Conservation (phyloP, 1,140 invertebrate species). For the Galleria mellonella region DNA sequence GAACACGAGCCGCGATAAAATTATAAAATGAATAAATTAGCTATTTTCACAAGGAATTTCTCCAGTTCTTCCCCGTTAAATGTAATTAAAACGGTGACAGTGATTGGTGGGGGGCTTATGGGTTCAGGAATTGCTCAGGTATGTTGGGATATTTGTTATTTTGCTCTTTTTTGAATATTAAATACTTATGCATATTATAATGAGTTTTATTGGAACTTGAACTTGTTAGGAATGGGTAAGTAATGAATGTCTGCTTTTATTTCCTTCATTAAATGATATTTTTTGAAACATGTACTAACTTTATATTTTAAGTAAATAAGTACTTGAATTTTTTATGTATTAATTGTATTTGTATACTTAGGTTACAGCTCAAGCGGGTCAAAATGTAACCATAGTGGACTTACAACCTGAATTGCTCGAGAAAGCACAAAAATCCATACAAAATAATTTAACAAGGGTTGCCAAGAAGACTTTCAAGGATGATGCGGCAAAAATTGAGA, state of each 20-base stretch:
- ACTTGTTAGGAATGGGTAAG: too few species aligned
- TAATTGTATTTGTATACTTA: constrained; percentile 36
- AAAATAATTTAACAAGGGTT: constrained; percentile 81
- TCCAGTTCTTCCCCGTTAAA: constrained; percentile 42
- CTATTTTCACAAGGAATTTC: constrained; percentile 41
- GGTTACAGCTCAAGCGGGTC: constrained; percentile 86
- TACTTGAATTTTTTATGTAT: neutral
- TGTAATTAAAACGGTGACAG: constrained; percentile 84
- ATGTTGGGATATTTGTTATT: constrained; percentile 23
- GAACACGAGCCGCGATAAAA: too few species aligned
- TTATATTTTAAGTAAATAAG: too few species aligned
- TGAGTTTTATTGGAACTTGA: constrained; percentile 1
- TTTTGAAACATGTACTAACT: too few species aligned
- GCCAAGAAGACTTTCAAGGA: constrained; percentile 86
- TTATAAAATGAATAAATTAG: constrained; percentile 50
- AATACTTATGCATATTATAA: too few species aligned
- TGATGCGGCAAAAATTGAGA: constrained; percentile 75
- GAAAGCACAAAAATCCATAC: constrained; percentile 81
- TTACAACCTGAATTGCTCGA: constrained; percentile 80
- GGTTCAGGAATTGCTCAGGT: constrained; percentile 91
- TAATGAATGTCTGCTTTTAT: neutral
- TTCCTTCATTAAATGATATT: too few species aligned
- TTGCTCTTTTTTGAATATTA: too few species aligned
- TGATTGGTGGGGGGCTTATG: constrained; percentile 91
- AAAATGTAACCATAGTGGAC: constrained; percentile 86